phyloP scores from a whole-genome alignment of 2,113 vertebrate genomes.

The Arvicanthis niloticus region DNA sequence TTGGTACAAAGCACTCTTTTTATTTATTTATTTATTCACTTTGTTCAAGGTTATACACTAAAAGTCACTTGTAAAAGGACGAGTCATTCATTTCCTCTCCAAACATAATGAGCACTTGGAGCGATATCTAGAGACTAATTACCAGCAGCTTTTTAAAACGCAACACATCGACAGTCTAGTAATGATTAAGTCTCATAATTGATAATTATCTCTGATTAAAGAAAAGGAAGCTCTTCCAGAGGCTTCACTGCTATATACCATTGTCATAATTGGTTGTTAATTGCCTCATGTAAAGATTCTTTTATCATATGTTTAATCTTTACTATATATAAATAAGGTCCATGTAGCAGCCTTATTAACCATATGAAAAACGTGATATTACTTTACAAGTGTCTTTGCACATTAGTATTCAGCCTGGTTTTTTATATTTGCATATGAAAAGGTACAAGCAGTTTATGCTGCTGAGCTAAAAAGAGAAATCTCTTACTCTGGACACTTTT shows the following conservation, averaged over 20 bases:
- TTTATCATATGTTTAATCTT: constrained; percentile 75
- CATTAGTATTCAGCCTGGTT: constrained; percentile 71
- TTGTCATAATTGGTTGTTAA: constrained; percentile 80
- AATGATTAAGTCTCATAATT: constrained; percentile 78
- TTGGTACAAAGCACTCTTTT: neutral
- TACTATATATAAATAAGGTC: constrained; percentile 73
- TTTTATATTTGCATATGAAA: constrained; percentile 80
- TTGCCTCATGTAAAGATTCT: constrained; percentile 68
- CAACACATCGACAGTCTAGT: constrained; percentile 71
- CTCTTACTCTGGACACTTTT: constrained; percentile 60
- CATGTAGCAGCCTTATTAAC: constrained; percentile 59
- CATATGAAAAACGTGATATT: constrained; percentile 61
- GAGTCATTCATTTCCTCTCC: constrained; percentile 48
- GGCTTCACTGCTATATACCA: constrained; percentile 21
- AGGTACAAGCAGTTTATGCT: constrained; percentile 56
- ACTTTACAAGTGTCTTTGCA: constrained; percentile 63
- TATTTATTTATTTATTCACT: too few relatives aligned
- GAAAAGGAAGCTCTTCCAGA: constrained; percentile 74
- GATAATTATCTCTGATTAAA: constrained; percentile 82
- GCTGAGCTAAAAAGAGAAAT: constrained; percentile 63
- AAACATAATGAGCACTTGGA: constrained; percentile 67
- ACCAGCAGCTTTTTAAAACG: constrained; percentile 75
- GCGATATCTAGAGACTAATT: constrained; percentile 69
- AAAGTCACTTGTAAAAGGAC: constrained; percentile 61
- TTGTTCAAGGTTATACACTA: constrained; percentile 68